Evolutionary conservation across 92 coral and sea anemone genomes (phyloP).

Genomic region (Scolanthus callimorphus): DNA sequence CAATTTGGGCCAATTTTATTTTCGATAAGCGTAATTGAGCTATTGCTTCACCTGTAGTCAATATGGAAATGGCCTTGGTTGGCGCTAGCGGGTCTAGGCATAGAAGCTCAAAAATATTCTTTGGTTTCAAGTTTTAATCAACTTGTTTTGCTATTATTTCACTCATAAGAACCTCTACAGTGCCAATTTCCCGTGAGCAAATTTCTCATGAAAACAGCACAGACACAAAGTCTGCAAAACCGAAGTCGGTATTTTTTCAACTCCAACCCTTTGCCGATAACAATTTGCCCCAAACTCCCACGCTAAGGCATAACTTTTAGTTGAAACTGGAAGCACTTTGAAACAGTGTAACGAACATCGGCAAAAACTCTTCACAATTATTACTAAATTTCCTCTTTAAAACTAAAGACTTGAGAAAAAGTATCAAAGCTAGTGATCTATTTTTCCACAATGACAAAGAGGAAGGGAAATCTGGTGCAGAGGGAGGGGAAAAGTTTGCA

Average conservation of each 20-base stretch:
- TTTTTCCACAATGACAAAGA: no score
- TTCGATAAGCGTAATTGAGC: conserved; percentile 65
- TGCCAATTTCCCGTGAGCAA: no score
- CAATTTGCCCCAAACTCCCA: neutral
- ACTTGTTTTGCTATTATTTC: neutral
- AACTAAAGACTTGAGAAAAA: no score
- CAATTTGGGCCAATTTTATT: conserved; percentile 55
- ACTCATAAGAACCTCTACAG: no score
- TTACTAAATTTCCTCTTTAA: no score
- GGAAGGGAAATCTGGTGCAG: no score
- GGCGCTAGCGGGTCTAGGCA: conserved; percentile 65
- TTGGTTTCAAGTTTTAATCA: neutral
- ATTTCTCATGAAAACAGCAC: no score
- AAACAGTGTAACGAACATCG: no score
- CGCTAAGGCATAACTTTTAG: neutral
- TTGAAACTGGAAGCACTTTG: neutral
- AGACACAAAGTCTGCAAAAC: conserved; percentile 1
- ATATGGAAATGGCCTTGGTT: conserved; percentile 35
- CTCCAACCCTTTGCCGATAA: neutral
- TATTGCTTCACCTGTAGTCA: conserved; percentile 43
- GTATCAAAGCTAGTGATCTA: no score
- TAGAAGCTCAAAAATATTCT: conserved; percentile 22
- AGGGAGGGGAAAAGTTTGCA: neutral
- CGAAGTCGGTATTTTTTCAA: conserved; percentile 3
- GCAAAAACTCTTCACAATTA: no score